Evolutionary conservation across 1,140 invertebrate species (phyloP).

Genomic region (Trachymyrmex cornetzi): DNA sequence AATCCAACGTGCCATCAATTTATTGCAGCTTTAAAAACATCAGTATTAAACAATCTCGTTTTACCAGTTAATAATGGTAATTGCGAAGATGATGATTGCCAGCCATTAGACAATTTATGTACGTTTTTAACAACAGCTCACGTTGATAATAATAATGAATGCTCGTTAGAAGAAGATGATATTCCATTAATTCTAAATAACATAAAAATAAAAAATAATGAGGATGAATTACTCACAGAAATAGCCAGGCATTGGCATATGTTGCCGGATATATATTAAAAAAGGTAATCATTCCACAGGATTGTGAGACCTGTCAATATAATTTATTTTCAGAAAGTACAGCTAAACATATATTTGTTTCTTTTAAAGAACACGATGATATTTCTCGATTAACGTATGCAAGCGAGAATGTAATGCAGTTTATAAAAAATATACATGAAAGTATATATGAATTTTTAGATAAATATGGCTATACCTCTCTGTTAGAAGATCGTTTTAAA

Average conservation of each 20-base stretch:
- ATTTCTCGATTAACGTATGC: not conserved
- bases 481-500: not conserved
- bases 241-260: not conserved
- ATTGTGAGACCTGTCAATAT: not conserved
- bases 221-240: not conserved
- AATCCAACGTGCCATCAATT: not conserved
- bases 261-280: not conserved
- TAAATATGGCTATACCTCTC: not conserved
- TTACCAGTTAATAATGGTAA: not conserved
- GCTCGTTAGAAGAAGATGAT: not conserved
- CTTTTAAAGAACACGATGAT: not conserved
- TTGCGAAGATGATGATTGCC: not conserved
- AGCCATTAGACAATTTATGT: not conserved
- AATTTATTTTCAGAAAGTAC: not conserved
- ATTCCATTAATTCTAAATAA: not conserved
- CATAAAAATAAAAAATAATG: not conserved
- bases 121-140: not conserved
- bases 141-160: not conserved
- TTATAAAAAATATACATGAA: not conserved
- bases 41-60: not conserved
- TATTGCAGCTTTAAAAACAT: conserved; percentile 3
- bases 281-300: not conserved
- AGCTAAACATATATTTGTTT: not conserved
- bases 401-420: not conserved
- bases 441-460: not conserved